These are phyloP conservation scores for human (Homo sapiens) DNA, from an alignment of 2,113 vertebrate genomes.

Conservation along the genomic window GRCh38 chr1:86122501-86123000, in stretches of 20 bases:
- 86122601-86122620: background rate
- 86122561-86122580: background rate
- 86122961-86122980: background rate
- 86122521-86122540: background rate
- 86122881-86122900: background rate
- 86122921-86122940: background rate
- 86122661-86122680: background rate
- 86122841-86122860: background rate
- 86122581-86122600: background rate
- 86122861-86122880: background rate
- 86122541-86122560: background rate
- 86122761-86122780: background rate
- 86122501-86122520: background rate
- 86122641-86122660: background rate
- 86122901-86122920: background rate
- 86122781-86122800: background rate
- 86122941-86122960: background rate
- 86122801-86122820: background rate
- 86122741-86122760: constrained; percentile 9
- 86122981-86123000: background rate
- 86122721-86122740: background rate
- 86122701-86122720: background rate
- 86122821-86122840: background rate
- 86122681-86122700: background rate
- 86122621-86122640: background rate